These are phyloP conservation scores for Coilia nasus DNA, from an alignment of 2,797 vertebrate species.

Conservation along the genomic window DNA sequence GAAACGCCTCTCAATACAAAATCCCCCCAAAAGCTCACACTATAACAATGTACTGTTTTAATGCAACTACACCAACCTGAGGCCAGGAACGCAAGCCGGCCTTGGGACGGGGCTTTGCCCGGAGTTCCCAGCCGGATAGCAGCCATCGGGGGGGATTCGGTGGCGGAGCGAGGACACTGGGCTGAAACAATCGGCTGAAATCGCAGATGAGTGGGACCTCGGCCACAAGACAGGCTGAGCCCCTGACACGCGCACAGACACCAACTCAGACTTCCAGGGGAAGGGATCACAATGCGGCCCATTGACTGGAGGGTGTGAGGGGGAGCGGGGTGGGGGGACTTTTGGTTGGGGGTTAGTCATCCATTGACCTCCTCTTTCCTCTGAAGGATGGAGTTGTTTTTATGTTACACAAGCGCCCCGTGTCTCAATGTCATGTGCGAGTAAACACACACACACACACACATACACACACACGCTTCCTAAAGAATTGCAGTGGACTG, in stretches of 20 bases:
- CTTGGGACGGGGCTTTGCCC: neutral
- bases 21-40: neutral
- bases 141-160: neutral
- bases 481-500: neutral
- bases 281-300: neutral
- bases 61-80: neutral
- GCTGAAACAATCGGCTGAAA: neutral
- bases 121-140: neutral
- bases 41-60: neutral
- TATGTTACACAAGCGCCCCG: neutral
- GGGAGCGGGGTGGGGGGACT: neutral
- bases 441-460: conserved; percentile 28
- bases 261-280: neutral
- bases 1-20: neutral
- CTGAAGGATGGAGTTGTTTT: conserved; percentile 8
- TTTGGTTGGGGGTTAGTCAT: neutral
- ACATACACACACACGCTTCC: conserved; percentile 18
- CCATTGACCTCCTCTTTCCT: neutral
- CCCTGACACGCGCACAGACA: neutral
- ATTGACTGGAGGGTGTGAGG: neutral
- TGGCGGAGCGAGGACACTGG: neutral
- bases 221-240: neutral
- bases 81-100: neutral
- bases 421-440: conserved; percentile 19
- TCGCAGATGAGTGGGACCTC: neutral